Base-by-base conservation (phyloP, 1,140 invertebrate genomes). In the Macrostomum lignano region DNA sequence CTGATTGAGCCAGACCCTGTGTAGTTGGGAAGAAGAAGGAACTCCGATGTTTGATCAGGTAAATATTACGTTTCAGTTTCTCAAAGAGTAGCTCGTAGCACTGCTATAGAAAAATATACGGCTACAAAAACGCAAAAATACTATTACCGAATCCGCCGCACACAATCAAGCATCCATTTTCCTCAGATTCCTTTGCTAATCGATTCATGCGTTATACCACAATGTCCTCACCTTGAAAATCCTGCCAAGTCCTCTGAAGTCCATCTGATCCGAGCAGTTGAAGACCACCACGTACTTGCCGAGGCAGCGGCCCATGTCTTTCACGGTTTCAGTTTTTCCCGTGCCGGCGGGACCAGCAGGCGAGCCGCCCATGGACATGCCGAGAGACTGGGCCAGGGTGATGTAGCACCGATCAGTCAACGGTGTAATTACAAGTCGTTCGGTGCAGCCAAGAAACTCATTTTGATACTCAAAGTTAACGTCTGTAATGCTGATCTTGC, bases 201-300 rank as follows among this genome's bases (percentile, higher is more conserved):
- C n/a, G n/a, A n/a, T n/a, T n/a, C n/a, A n/a, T n/a, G n/a, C n/a
- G n/a, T n/a, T n/a, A n/a, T n/a, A n/a, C n/a, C n/a, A n/a, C 13
- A 24, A 24, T 9, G 13, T 9, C 10, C 23, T 24, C 10, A 10
- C 43, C 68, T 32, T 32, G 11, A 32, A 32, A 5, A 32, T 32
- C 13, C 31, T 32, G 4, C 31, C 31, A 3, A 32, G 11, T 32
- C 21, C 73, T 61, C 74, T 66, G 46, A 78, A 84, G 55, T 86
- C 78, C 77, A 86, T 82, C 60, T 84, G 77, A 61, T 86, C 78
- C 2, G 76, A 82, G 46, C 78, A 86, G 57, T 86, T 86, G 52
- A 84, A 84, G 0, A 86, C 77, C 1, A 86, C 77, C 2, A 84
- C 76, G 47, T 82, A 84, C 58, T 84, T 84, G 9, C 74, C 78